Percentiles rank a stretch among this genome's conserved stretches.
phyloP scores from a whole-genome alignment of 2,797 vertebrate species.

The Anniella stebbinsi region DNA sequence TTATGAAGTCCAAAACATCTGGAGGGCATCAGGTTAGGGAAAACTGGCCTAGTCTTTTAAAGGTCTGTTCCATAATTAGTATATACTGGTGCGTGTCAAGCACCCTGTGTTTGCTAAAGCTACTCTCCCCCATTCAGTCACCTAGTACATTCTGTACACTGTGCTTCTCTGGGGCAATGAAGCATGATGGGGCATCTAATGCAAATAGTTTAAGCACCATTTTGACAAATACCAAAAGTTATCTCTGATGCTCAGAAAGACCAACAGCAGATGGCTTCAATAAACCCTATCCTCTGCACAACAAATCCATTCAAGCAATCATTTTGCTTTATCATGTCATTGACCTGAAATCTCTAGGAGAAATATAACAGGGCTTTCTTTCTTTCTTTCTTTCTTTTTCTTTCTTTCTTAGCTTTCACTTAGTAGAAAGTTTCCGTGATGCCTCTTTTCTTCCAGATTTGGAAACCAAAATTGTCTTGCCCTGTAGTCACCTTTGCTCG shows the following conservation, averaged over 20 bases:
- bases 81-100: neutral
- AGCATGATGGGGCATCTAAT: neutral
- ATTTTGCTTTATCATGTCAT: neutral
- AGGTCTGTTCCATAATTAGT: neutral
- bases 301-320: neutral
- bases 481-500: constrained; percentile 31
- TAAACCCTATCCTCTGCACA: neutral
- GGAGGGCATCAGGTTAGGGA: too few species aligned
- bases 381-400: neutral
- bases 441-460: constrained; percentile 16
- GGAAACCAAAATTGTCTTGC: constrained; percentile 5
- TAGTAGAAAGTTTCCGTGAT: neutral
- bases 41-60: neutral
- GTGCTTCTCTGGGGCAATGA: neutral
- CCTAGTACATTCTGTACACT: neutral
- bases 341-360: constrained; percentile 1
- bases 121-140: neutral
- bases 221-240: neutral
- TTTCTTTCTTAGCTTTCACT: neutral
- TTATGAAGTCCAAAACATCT: too few species aligned
- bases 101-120: neutral
- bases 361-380: neutral
- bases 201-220: neutral
- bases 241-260: neutral
- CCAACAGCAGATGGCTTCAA: neutral